These are phyloP conservation scores for Clepsis dumicolana DNA, from an alignment of 2,888 invertebrate species.

Conservation along the genomic window DNA sequence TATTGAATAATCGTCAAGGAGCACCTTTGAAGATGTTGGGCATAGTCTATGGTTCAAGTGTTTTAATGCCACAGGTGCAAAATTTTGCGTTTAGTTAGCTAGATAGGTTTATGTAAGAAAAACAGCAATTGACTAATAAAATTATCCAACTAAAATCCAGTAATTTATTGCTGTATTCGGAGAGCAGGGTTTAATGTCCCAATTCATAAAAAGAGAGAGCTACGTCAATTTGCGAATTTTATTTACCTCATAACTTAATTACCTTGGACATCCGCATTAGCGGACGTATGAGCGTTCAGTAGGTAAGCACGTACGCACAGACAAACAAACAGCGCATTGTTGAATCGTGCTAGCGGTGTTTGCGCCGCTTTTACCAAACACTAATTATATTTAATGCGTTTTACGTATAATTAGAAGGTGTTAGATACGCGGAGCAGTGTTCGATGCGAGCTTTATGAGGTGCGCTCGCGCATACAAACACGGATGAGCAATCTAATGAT, in stretches of 20 bases:
- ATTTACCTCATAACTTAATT: neutral
- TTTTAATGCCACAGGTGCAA: conserved; percentile 9
- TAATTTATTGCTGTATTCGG: neutral
- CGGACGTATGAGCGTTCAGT: neutral
- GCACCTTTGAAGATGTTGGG: conserved; percentile 9
- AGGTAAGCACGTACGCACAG: neutral
- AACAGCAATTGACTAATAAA: neutral
- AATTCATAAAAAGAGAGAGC: neutral
- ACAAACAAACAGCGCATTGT: conserved; percentile 36
- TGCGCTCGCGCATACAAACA: conserved; percentile 72
- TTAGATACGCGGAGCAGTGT: conserved; percentile 79
- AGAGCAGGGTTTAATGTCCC: neutral
- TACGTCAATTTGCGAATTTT: neutral
- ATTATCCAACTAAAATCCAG: neutral
- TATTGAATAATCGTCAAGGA: conserved; percentile 13
- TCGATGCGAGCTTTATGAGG: conserved; percentile 69
- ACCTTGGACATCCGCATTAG: conserved; percentile 33
- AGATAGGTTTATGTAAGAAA: no score
- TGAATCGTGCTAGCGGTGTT: conserved; percentile 26
- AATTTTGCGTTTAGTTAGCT: conserved; percentile 11
- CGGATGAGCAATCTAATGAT: conserved; percentile 66
- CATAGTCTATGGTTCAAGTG: conserved; percentile 12
- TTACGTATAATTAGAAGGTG: conserved; percentile 84
- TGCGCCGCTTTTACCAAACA: conserved; percentile 69
- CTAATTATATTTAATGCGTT: conserved; percentile 83